These are phyloP conservation scores for Hormaphis cornu DNA, from an alignment of 1,140 invertebrate species.

Conservation along the genomic window DNA sequence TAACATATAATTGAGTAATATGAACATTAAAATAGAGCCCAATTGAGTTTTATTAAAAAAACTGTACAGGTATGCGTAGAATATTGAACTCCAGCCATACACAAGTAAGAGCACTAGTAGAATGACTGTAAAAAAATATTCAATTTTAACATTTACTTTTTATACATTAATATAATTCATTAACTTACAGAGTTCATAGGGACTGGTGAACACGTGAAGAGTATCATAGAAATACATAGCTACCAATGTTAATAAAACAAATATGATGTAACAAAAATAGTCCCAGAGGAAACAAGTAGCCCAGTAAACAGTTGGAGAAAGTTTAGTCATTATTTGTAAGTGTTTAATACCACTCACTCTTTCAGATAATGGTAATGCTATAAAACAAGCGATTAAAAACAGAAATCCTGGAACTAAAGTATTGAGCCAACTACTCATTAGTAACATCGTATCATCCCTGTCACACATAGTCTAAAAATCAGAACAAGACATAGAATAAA, in stretches of 20 bases:
- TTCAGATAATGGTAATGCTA: constrained; percentile 46
- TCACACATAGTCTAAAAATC: neutral
- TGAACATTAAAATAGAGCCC: no score
- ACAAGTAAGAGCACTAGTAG: neutral
- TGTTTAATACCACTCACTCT: no score
- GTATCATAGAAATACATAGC: constrained; percentile 38
- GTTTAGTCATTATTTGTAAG: constrained; percentile 58
- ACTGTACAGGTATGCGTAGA: neutral
- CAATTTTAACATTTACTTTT: no score
- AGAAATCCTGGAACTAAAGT: neutral
- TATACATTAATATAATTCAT: no score
- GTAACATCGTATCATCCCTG: neutral
- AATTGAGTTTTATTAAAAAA: neutral
- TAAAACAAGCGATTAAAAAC: constrained; percentile 39
- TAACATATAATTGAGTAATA: no score
- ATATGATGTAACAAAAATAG: constrained; percentile 44
- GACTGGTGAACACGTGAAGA: neutral
- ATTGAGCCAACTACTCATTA: neutral
- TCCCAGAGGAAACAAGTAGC: constrained; percentile 52
- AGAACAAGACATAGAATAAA: neutral
- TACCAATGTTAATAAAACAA: constrained; percentile 36
- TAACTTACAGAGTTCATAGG: neutral
- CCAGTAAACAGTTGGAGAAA: constrained; percentile 51
- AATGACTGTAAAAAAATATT: neutral
- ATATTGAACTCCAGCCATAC: neutral